phyloP scores from a whole-genome alignment of 64 coral and sea anemone species.

The Trachythela sp. region DNA sequence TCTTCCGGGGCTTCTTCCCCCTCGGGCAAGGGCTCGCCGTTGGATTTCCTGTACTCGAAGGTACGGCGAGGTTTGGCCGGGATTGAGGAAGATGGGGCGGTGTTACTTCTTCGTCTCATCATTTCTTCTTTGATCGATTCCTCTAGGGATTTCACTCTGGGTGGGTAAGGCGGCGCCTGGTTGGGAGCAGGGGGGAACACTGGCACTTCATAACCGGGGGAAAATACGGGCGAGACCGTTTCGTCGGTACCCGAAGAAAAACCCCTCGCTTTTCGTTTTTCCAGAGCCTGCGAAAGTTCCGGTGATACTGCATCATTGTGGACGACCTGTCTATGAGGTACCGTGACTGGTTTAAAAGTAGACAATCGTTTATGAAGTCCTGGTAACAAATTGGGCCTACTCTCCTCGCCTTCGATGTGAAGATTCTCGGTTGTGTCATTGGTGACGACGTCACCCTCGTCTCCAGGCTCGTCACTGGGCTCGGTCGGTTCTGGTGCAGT shows the following conservation, averaged over 20 bases:
- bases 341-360: not conserved
- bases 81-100: not conserved
- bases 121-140: not conserved
- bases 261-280: not conserved
- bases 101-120: not conserved
- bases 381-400: not conserved
- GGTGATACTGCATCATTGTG: not conserved
- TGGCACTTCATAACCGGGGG: not conserved
- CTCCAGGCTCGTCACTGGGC: not conserved
- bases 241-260: not conserved
- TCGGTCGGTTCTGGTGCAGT: not conserved
- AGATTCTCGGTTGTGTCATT: not conserved
- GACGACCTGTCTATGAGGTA: not conserved
- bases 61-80: not conserved
- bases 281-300: not conserved
- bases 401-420: not conserved
- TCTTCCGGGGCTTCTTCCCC: not conserved
- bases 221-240: not conserved
- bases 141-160: not conserved
- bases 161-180: not conserved
- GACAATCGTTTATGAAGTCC: constrained; percentile 15
- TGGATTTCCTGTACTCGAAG: not conserved
- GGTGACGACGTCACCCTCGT: not conserved
- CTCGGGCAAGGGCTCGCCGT: not conserved
- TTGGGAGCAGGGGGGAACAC: not conserved